Evolutionary conservation across 2,113 vertebrate species (phyloP), one percentile per base, ranked within the genome.

Genomic region (Caracal caracal): DNA sequence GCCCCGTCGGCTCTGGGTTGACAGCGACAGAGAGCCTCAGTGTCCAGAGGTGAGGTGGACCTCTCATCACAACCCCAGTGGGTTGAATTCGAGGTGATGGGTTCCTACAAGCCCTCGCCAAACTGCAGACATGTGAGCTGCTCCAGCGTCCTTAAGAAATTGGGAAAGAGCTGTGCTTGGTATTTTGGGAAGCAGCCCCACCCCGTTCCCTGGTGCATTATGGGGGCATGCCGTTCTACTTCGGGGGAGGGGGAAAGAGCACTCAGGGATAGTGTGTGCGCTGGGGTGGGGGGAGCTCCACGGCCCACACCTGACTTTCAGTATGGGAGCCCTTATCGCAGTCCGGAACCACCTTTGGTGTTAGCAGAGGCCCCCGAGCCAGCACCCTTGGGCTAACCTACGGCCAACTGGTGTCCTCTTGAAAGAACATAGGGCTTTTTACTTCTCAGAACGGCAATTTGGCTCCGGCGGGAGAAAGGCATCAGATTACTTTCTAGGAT

Each of bases 401-500:
- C 59, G 47, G 70, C 47, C 47, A 81, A 9, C 10, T 85, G 79
- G 16, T 78, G 15, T 95, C 96, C 35, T 96, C 87, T 88, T 47
- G 88, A 93, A 93, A 86, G 22, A 95, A 95, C 8, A 73, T 5
- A 82, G 10, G 88, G 68, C 85, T 85, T 59, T 94, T 92, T 93
- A n/a, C 63, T 93, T 89, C 40, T 93, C 63, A 79, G 71, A 95
- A 96, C 53, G 79, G 85, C 20, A 95, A 9, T 15, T 91, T 26
- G 61, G 47, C 35, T 94, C 28, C 59, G 85, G 85, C 1, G 33
- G 82, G 90, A 63, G 16, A 47, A 95, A 97, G 30, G 59, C 53
- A 82, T 56, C n/a, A 49, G 82, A 85, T 82, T 94, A 95, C 93
- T 96, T 93, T 96, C 61, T 91, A 90, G 76, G 61, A 56, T 82